Evolutionary conservation across 30 jellyfish, hydroid and myxozoan genomes (phyloP), one percentile per base, ranked within the genome.

Genomic region (Aurelia coerulea): DNA sequence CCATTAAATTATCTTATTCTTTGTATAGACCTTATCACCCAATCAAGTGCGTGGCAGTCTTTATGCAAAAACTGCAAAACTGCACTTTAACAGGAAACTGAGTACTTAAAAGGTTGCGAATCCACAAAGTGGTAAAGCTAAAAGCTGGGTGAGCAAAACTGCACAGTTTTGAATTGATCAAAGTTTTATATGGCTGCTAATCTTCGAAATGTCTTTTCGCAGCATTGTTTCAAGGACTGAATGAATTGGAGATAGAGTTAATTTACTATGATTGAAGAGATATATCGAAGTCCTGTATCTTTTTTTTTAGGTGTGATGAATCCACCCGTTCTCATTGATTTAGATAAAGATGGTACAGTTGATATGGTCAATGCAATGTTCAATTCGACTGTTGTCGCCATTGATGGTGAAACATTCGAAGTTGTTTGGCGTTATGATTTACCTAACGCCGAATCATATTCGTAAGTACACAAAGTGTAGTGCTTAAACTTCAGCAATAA

Each of bases 281-380:
- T 15, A 59, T 19, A 2, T 4, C 19, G 19, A 0, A 31, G 62
- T 0, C 0, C 13, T 41, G 54, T 39, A 39, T 39, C 51, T 3
- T 39, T 1, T 3, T 39, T 39, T 39, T 39, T 37, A 93, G 98
- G 98, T 52, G 91, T 88, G 35, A 93, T 93, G 96, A 93, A 88
- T 69, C 97, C 98, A 12, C 98, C 98, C 3, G 87, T 88, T 49
- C 72, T 93, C 53, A 90, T 79, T 35, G 98, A 93, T 39, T 70
- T 93, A 35, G 88, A 90, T 80, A 88, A 88, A 39, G 98, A 93
- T 80, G 98, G 98, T 6, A 84, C 89, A 16, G 97, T 93, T 56
- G 98, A 93, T 39, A 53, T 93, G 72, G 93, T 93, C 17, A 75
- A 42, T 18, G 96, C 98, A 12, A 78, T 79, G 49, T 84, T 88